Evolutionary conservation across 2,113 vertebrate species (phyloP).

Genomic region (Pleuronectes platessa): DNA sequence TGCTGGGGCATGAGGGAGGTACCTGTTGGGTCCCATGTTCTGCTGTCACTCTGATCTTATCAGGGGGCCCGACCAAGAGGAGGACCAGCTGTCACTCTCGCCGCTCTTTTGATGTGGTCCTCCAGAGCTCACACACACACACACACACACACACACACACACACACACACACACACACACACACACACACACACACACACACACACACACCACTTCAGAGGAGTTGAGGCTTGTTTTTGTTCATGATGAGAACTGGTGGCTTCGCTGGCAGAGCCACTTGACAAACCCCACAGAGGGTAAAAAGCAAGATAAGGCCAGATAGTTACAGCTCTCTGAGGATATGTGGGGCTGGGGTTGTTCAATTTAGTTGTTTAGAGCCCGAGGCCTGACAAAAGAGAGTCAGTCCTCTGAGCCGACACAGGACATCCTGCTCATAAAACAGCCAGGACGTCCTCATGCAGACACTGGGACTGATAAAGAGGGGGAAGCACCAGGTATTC

Average conservation of each 20-base stretch:
- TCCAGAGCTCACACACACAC: conserved; percentile 40
- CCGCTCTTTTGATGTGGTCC: conserved; percentile 74
- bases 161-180: conserved; percentile 44
- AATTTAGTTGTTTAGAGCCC: conserved; percentile 61
- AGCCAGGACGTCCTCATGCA: conserved; percentile 63
- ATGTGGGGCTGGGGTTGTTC: conserved; percentile 37
- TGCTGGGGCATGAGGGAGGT: conserved; percentile 54
- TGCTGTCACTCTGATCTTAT: conserved; percentile 80
- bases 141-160: conserved; percentile 44
- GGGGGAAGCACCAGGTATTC: conserved; percentile 46
- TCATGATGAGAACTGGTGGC: conserved; percentile 57
- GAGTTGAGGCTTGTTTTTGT: conserved; percentile 61
- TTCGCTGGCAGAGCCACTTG: conserved; percentile 55
- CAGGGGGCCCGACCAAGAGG: conserved; percentile 76
- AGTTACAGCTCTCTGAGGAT: conserved; percentile 60
- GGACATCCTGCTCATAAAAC: conserved; percentile 76
- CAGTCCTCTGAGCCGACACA: conserved; percentile 60
- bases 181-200: conserved; percentile 44
- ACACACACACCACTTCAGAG: conserved; percentile 56
- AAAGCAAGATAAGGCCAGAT: conserved; percentile 57
- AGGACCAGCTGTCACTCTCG: conserved; percentile 80
- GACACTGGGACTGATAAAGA: conserved; percentile 59
- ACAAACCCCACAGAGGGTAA: conserved; percentile 41
- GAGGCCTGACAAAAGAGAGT: conserved; percentile 64
- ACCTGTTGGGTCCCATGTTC: conserved; percentile 72